Evolutionary conservation across 2,797 vertebrate species (phyloP).

Genomic region (Crax fasciolata): DNA sequence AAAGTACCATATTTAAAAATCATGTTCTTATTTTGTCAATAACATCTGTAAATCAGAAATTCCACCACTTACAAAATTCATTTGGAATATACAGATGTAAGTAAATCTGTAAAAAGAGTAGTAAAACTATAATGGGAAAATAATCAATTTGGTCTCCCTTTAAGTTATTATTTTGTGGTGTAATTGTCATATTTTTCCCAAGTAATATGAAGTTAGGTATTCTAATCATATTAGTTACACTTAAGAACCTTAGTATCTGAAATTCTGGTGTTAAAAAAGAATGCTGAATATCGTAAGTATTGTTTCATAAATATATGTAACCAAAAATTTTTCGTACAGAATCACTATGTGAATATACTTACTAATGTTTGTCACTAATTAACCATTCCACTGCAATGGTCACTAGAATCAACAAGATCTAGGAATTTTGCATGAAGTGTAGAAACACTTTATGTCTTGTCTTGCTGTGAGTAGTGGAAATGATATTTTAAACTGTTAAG

Average conservation of each 20-base stretch:
- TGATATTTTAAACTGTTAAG: background rate
- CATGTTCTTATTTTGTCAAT: background rate
- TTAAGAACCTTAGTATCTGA: background rate
- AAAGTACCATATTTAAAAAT: background rate
- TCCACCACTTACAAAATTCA: background rate
- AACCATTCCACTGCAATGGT: background rate
- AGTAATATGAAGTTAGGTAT: background rate
- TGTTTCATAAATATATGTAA: background rate
- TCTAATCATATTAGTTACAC: background rate
- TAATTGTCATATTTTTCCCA: background rate
- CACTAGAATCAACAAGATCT: background rate
- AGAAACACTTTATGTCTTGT: background rate
- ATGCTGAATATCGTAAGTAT: background rate
- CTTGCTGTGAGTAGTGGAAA: background rate
- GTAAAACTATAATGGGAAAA: background rate
- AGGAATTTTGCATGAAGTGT: background rate
- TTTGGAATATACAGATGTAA: background rate
- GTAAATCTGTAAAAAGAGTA: background rate
- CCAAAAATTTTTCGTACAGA: background rate
- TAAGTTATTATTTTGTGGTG: background rate
- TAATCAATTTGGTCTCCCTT: background rate
- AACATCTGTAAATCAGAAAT: slow-evolving; percentile 16
- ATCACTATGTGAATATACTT: background rate
- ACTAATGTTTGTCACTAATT: too few species aligned
- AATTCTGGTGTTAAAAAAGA: background rate